Percentiles rank a stretch among this genome's conserved stretches.
Evolutionary conservation across 2,113 vertebrate genomes (phyloP).

Genomic region (Gambusia affinis): DNA sequence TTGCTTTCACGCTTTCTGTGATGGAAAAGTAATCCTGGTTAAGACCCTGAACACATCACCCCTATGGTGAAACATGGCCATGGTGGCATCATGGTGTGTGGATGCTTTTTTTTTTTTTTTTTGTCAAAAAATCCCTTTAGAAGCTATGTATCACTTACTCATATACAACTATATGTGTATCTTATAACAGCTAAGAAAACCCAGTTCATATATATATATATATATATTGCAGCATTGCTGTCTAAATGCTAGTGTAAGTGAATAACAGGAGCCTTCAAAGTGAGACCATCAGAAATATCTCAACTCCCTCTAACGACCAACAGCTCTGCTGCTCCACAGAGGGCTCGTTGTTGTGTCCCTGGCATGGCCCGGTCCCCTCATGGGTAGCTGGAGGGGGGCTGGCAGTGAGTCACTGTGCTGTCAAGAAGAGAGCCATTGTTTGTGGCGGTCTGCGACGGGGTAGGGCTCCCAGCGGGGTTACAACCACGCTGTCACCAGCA

Average conservation of each 20-base stretch:
- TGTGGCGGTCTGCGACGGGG: conserved; percentile 36
- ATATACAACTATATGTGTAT: no score
- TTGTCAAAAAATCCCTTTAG: neutral
- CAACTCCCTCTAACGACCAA: conserved; percentile 15
- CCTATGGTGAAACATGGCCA: no score
- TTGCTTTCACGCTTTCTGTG: neutral
- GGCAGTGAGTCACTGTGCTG: conserved; percentile 34
- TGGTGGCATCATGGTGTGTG: neutral
- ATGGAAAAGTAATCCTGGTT: neutral
- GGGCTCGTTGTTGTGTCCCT: conserved; percentile 60
- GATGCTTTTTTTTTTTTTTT: neutral
- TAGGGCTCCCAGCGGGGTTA: conserved; percentile 39
- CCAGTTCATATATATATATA: no score
- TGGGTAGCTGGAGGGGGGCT: conserved; percentile 31
- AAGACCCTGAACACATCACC: neutral
- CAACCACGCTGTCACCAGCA: conserved; percentile 61
- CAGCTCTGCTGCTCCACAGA: conserved; percentile 57
- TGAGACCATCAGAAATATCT: conserved; percentile 22
- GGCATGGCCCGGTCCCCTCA: conserved; percentile 38
- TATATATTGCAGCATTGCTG: neutral
- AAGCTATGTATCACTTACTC: no score
- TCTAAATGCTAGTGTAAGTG: neutral
- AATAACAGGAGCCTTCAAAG: neutral
- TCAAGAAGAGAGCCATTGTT: conserved; percentile 71
- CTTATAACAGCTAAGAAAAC: no score